Evolutionary conservation across 2,797 vertebrate species (phyloP).

Genomic region (Falco rusticolus): DNA sequence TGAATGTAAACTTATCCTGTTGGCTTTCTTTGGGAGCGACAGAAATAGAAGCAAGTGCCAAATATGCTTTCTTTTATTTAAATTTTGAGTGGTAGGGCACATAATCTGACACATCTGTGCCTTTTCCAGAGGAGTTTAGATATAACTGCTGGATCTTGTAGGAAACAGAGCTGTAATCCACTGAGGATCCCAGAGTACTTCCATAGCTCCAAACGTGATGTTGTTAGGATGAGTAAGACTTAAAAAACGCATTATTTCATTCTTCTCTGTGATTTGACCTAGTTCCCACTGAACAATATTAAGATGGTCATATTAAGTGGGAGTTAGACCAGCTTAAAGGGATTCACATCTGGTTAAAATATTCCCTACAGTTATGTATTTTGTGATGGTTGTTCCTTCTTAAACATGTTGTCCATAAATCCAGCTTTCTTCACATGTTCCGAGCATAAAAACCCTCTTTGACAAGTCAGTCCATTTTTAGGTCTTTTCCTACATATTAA

Average conservation of each 20-base stretch:
- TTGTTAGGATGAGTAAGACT: not conserved
- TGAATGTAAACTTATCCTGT: not conserved
- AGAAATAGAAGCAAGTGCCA: not conserved
- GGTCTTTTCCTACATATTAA: not conserved
- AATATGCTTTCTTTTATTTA: not conserved
- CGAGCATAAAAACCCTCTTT: not conserved
- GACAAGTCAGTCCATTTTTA: not conserved
- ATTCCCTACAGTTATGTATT: not conserved
- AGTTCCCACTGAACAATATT: not conserved
- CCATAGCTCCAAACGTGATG: not conserved
- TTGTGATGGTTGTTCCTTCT: not conserved
- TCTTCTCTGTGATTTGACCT: not conserved
- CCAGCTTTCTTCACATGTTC: not conserved
- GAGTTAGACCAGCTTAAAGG: not conserved
- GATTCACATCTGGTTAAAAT: not conserved
- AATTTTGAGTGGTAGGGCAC: not conserved
- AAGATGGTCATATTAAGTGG: not conserved
- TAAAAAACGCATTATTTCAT: not conserved
- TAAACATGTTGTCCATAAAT: not conserved
- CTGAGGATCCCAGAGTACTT: not conserved
- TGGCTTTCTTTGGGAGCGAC: not conserved
- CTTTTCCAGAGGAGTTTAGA: not conserved
- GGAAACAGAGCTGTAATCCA: not conserved
- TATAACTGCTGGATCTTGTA: not conserved
- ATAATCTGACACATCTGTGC: not conserved